A percentile compares a stretch with the other conserved stretches of the same genome.
Conservation (phyloP, 2,797 vertebrate species). For the Melanotaenia pygmaea region DNA sequence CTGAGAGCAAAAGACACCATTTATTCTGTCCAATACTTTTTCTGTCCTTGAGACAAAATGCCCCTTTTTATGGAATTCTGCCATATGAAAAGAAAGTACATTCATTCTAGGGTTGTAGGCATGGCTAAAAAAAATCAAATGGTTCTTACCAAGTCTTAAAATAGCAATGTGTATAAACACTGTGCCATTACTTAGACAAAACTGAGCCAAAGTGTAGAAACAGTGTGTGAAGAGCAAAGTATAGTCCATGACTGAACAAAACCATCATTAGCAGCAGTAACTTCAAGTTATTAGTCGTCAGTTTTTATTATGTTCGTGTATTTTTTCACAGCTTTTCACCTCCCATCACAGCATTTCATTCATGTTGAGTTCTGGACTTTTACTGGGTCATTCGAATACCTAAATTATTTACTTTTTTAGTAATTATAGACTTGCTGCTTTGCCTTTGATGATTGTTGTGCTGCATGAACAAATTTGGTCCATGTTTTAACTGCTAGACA, state of each 20-base stretch:
- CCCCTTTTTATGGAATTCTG: conserved; percentile 24
- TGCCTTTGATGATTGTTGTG: background rate
- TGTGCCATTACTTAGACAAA: too few relatives aligned
- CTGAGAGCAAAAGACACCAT: conserved; percentile 63
- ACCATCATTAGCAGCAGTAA: background rate
- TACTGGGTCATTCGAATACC: background rate
- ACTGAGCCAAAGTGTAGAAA: too few relatives aligned
- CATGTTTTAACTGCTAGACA: background rate
- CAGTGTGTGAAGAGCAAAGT: too few relatives aligned
- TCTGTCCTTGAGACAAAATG: conserved; percentile 69
- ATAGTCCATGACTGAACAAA: background rate
- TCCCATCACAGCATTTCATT: background rate
- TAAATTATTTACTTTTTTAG: background rate
- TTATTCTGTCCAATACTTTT: conserved; percentile 54
- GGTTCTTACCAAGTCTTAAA: too few relatives aligned
- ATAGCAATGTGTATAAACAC: too few relatives aligned
- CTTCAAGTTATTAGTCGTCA: background rate
- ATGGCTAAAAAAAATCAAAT: too few relatives aligned
- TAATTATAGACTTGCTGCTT: background rate
- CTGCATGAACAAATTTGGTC: background rate
- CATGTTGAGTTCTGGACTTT: background rate
- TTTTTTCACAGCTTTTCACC: background rate
- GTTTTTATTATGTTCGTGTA: background rate
- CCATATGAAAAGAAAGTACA: background rate
- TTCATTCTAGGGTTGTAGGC: too few relatives aligned